Base-by-base conservation (phyloP, 2,113 vertebrate genomes). In the Pachypanchax playfairii region DNA sequence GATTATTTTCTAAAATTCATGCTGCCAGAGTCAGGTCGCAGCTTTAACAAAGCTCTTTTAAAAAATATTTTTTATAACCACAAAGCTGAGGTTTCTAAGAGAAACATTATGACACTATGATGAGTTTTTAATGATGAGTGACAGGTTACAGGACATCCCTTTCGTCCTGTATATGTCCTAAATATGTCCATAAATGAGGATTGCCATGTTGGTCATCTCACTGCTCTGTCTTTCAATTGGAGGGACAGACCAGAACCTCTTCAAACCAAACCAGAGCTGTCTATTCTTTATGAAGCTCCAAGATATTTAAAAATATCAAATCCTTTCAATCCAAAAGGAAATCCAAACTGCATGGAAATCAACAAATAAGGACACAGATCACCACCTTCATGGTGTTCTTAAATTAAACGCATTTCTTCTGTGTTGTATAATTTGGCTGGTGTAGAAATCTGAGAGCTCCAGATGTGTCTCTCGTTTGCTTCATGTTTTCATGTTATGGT, bases 271-370 rank as follows among this genome's bases (percentile, higher is more conserved):
- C n/a, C 25, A 29, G 28, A 29, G 33, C 31, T n/a, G n/a, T n/a
- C n/a, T n/a, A n/a, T n/a, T n/a, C n/a, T 24, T 15, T 39, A 29
- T 9, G 42, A 71, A 69, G 58, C 54, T 60, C 7, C 43, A 46
- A 1, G 8, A 24, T 58, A 55, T 80, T 73, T 57, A 61, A 64
- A 75, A 73, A 70, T 26, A 69, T 76, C 76, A n/a, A n/a, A n/a
- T n/a, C n/a, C n/a, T n/a, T n/a, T 46, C 67, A 71, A n/a, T 70
- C 68, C 48, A 42, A 33, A 43, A 28, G 50, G 46, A 61, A n/a
- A n/a, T n/a, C n/a, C n/a, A n/a, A n/a, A n/a, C n/a, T n/a, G n/a
- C 20, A 8, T 11, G 12, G 6, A 59, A 21, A 39, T 21, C 7
- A 31, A 17, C 29, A 14, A 56, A 64, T 15, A 50, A 38, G 38